A percentile compares a stretch with the other conserved stretches of the same genome.
phyloP scores from a whole-genome alignment of 2,888 invertebrate species.

The Pyralis farinalis region DNA sequence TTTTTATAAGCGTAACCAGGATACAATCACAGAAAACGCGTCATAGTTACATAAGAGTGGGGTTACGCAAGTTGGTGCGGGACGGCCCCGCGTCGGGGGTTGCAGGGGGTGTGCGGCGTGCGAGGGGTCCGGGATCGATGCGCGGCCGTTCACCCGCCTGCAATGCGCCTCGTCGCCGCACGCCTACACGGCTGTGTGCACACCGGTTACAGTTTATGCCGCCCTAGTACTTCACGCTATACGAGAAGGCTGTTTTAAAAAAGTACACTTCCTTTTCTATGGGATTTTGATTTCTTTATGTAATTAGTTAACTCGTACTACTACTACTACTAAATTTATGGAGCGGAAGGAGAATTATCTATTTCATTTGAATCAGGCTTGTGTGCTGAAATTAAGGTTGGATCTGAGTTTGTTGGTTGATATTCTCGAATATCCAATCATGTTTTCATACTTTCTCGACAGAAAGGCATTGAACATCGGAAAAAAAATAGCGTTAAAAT shows the following conservation, averaged over 20 bases:
- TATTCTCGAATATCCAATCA: too few species aligned
- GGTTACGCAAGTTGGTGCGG: constrained; percentile 54
- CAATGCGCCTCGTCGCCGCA: constrained; percentile 65
- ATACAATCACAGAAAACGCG: constrained; percentile 60
- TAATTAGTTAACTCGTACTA: too few species aligned
- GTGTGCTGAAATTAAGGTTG: too few species aligned
- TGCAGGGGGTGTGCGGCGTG: constrained; percentile 11
- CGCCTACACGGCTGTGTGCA: constrained; percentile 34
- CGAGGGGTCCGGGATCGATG: constrained; percentile 61
- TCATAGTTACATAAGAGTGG: constrained; percentile 68
- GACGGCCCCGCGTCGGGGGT: constrained; percentile 20
- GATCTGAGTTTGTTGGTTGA: too few species aligned
- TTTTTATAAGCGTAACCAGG: constrained; percentile 40
- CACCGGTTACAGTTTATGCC: constrained; percentile 47
- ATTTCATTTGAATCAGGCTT: too few species aligned
- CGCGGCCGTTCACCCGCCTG: constrained; percentile 79
- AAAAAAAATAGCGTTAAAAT: too few species aligned
- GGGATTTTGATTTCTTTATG: background rate
- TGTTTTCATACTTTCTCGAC: too few species aligned
- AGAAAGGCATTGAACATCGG: too few species aligned
- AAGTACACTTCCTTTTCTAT: constrained; percentile 9
- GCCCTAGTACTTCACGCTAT: constrained; percentile 52
- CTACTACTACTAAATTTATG: too few species aligned
- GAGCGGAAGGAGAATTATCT: too few species aligned
- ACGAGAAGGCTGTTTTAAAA: constrained; percentile 33